Evolutionary conservation across 2,888 invertebrate species (phyloP).

Genomic region (Cryptus armator): DNA sequence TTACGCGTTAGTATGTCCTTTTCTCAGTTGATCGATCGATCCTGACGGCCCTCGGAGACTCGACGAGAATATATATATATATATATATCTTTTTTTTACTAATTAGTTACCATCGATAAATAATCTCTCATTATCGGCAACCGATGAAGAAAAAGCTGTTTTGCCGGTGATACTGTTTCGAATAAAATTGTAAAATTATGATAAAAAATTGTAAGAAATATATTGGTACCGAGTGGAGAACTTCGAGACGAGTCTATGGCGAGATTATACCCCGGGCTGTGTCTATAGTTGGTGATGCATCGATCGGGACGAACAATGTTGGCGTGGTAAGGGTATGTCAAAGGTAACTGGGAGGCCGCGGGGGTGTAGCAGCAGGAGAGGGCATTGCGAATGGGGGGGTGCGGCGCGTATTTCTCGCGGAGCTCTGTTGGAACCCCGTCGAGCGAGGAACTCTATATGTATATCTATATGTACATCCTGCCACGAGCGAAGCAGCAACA

Average conservation of each 20-base stretch:
- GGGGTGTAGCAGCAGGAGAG: constrained; percentile 69
- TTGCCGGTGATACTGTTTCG: not conserved
- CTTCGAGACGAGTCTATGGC: constrained; percentile 17
- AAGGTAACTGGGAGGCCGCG: constrained; percentile 70
- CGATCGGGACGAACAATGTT: constrained; percentile 72
- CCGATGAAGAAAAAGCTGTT: constrained; percentile 2
- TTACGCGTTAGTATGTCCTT: constrained; percentile 50
- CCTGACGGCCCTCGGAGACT: constrained; percentile 49
- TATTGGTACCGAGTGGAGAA: not conserved
- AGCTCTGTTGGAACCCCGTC: constrained; percentile 70
- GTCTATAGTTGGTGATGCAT: constrained; percentile 68
- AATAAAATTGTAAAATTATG: not conserved
- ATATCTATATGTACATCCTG: constrained; percentile 71
- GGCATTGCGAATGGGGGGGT: constrained; percentile 53
- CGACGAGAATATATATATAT: constrained; percentile 43
- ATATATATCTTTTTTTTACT: constrained; percentile 32
- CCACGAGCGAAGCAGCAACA: constrained; percentile 81
- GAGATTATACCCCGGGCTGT: constrained; percentile 41
- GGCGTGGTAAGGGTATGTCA: constrained; percentile 73
- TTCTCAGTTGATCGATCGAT: constrained; percentile 64
- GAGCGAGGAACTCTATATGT: constrained; percentile 56
- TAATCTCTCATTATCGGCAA: constrained; percentile 57
- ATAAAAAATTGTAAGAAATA: too few species aligned
- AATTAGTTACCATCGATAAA: constrained; percentile 58
- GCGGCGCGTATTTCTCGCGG: constrained; percentile 69